A percentile compares a stretch with the other conserved stretches of the same genome.
Conservation (phyloP, 2,888 invertebrate genomes). For the Drosophila quinaria region DNA sequence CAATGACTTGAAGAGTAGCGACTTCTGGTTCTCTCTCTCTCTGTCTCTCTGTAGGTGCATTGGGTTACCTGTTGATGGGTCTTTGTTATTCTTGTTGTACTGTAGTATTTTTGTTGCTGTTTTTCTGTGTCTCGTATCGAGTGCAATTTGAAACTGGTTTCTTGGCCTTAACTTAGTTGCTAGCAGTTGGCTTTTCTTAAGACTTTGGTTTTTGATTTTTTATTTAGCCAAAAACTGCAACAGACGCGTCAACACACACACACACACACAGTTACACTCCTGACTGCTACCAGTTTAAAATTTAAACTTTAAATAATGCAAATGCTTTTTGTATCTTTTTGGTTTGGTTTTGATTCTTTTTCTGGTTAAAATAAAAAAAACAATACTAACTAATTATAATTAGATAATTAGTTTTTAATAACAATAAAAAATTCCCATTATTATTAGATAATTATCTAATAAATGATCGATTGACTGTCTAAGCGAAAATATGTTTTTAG, state of each 20-base stretch:
- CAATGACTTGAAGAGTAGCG: constrained; percentile 63
- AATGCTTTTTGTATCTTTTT: constrained; percentile 2
- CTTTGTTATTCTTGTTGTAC: constrained; percentile 57
- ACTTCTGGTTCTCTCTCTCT: constrained; percentile 66
- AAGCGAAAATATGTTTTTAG: not conserved
- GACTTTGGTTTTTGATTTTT: constrained; percentile 9
- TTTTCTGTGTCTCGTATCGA: constrained; percentile 44
- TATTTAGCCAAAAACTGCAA: constrained; percentile 23
- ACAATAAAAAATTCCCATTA: not conserved
- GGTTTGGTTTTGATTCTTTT: not conserved
- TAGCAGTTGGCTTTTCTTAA: constrained; percentile 25
- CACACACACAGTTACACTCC: not conserved
- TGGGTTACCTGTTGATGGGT: constrained; percentile 77
- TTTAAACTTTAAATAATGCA: not conserved
- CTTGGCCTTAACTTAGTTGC: constrained; percentile 37
- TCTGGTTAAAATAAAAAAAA: not conserved
- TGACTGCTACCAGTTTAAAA: constrained; percentile 10
- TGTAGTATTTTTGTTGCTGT: constrained; percentile 9
- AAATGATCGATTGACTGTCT: not conserved
- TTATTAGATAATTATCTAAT: not conserved
- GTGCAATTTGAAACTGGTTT: constrained; percentile 67
- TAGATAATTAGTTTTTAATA: not conserved
- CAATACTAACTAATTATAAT: too few relatives aligned
- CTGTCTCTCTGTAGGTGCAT: constrained; percentile 65
- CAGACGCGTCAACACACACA: constrained; percentile 2